Conservation (phyloP, 2,113 vertebrate species). For the Poeciliopsis turrubarensis region DNA sequence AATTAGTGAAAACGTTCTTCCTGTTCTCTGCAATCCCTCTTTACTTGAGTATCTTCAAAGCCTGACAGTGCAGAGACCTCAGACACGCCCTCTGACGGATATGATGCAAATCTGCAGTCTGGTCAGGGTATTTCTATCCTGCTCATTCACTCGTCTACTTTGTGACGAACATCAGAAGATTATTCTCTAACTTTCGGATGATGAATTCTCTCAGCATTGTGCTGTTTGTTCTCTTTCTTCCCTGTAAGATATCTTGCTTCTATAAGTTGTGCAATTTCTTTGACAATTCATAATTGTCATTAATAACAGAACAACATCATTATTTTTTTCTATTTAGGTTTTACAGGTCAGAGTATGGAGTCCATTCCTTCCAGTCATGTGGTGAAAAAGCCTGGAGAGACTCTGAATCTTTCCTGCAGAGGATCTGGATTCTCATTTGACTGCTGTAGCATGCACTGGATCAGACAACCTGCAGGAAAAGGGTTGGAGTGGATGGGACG, state of each 20-base stretch:
- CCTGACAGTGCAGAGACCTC: not conserved
- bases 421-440: conserved; percentile 24
- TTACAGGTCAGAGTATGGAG: conserved; percentile 1
- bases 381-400: conserved; percentile 37
- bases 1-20: no score
- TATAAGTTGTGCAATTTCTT: not conserved
- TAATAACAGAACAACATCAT: fast-evolving
- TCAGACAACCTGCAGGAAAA: conserved; percentile 48
- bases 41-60: not conserved
- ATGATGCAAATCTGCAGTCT: not conserved
- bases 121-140: not conserved
- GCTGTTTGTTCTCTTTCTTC: conserved; percentile 12
- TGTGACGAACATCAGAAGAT: not conserved
- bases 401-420: conserved; percentile 56
- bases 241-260: conserved; percentile 14
- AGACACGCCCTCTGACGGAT: not conserved
- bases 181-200: conserved; percentile 3
- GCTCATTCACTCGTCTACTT: not conserved
- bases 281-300: not conserved
- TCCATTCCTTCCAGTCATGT: conserved; percentile 34
- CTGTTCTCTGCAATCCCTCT: not conserved
- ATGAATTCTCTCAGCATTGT: conserved; percentile 11
- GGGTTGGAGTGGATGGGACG: conserved; percentile 51
- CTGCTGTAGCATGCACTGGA: conserved; percentile 42
- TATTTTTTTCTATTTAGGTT: not conserved